Percentiles rank a stretch among this genome's conserved stretches.
Conservation (phyloP, 2,888 invertebrate species). For the Crocallis elinguaria region DNA sequence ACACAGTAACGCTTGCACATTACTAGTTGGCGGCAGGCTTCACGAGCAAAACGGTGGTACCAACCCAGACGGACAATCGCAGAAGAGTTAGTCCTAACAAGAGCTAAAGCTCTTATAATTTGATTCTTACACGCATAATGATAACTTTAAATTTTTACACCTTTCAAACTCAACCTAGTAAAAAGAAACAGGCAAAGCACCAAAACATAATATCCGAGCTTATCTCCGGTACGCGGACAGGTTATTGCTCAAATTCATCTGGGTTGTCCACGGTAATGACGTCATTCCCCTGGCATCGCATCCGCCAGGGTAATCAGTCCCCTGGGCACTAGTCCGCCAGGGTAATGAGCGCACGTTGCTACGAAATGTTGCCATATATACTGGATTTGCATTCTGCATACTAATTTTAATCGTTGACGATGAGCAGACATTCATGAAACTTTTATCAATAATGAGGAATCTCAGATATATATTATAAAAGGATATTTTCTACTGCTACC, state of each 20-base stretch:
- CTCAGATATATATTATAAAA: not conserved
- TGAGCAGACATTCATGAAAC: not conserved
- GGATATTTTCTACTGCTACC: too few species aligned
- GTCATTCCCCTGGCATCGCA: conserved; percentile 10
- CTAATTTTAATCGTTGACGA: not conserved
- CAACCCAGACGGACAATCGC: too few species aligned
- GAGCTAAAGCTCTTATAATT: too few species aligned
- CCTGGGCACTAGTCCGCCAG: conserved; percentile 4
- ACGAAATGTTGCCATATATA: conserved; percentile 13
- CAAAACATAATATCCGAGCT: not conserved
- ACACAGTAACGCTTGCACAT: too few species aligned
- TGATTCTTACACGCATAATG: too few species aligned
- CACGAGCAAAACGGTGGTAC: too few species aligned
- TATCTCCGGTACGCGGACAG: not conserved
- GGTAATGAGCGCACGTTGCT: conserved; percentile 30
- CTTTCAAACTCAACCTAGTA: too few species aligned
- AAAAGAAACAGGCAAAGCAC: not conserved
- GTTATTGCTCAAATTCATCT: conserved; percentile 9
- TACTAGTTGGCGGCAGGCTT: too few species aligned
- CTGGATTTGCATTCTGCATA: conserved; percentile 23
- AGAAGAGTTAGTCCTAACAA: too few species aligned
- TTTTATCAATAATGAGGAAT: not conserved
- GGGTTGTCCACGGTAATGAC: conserved; percentile 22
- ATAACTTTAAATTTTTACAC: too few species aligned
- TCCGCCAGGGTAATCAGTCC: conserved; percentile 2